Evolutionary conservation across 2,113 vertebrate genomes (phyloP), one percentile per base, ranked within the genome.

Genomic region (Polypterus senegalus): DNA sequence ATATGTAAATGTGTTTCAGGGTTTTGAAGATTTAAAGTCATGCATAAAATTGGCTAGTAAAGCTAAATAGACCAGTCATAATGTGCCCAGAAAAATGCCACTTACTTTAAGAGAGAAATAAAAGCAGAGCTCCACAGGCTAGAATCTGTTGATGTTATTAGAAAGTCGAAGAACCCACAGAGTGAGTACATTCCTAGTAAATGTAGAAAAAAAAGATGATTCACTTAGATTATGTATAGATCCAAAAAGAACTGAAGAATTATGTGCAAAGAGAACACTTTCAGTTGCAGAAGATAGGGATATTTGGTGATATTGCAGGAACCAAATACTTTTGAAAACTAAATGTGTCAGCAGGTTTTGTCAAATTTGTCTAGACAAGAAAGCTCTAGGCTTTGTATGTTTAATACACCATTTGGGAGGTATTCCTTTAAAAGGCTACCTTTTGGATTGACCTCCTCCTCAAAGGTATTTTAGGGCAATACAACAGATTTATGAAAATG

Each of bases 401-500:
- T 54, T 47, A 65, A 64, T 49, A 64, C 57, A 3, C 63, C 57
- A 46, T 59, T 64, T 59, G 63, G 63, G 3, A 58, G 48, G 9
- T 64, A 64, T 6, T 64, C 5, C 6, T 64, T 64, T 49, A 64
- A 64, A 46, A 64, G 63, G 27, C 47, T 59, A 5, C 63, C 57
- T 9, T 64, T 64, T 58, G 56, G 56, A 10, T 49, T 64, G 4
- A 51, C 48, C 27, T 58, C 63, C n/a, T 10, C 53, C 7, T 55
- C 57, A 46, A 49, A 59, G 10, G 59, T 60, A 9, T 63, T 63
- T 48, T 11, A 49, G 54, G 54, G 57, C n/a, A 49, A 46, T 59
- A 27, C 63, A 64, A 5, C 57, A 64, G n/a, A 64, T 59, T 9
- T 64, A 54, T 48, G 57, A 53, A 44, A 52, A 10, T 11, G 57